Conservation (phyloP, 35 echinoderm and acorn worm genomes). For the Anneissia japonica region DNA sequence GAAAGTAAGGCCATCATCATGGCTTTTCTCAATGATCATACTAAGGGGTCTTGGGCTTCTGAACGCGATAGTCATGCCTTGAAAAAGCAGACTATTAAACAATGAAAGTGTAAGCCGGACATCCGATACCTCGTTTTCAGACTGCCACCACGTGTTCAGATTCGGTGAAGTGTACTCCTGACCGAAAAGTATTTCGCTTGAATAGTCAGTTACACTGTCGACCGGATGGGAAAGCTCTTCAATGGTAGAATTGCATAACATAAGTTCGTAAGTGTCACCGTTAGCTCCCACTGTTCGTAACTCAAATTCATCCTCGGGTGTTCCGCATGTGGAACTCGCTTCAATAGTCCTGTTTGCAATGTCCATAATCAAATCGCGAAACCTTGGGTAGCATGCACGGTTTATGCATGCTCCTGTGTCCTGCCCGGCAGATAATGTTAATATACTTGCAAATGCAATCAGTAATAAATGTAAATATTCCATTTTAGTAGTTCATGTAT, state of each 20-base stretch:
- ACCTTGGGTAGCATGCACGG: slow-evolving; percentile 71
- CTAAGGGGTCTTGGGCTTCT: slow-evolving; percentile 52
- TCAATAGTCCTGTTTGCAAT: slow-evolving; percentile 35
- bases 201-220: slow-evolving; percentile 31
- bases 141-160: slow-evolving; percentile 89
- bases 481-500: too few relatives aligned
- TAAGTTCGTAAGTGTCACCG: slow-evolving; percentile 7
- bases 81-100: slow-evolving; percentile 65
- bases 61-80: slow-evolving; percentile 45
- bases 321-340: slow-evolving; percentile 73
- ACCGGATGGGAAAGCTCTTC: slow-evolving; percentile 30
- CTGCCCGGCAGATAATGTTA: neutral
- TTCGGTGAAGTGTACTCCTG: slow-evolving; percentile 6
- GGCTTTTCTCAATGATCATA: slow-evolving; percentile 66
- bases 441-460: neutral
- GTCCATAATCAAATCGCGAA: slow-evolving; percentile 46
- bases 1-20: slow-evolving; percentile 39
- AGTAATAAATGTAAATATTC: neutral
- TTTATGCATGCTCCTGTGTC: slow-evolving; percentile 15
- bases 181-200: neutral
- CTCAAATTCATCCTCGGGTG: slow-evolving; percentile 35
- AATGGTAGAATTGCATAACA: slow-evolving; percentile 49
- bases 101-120: slow-evolving; percentile 36
- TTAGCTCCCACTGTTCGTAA: neutral
- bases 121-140: slow-evolving; percentile 28